Evolutionary conservation across 2,113 vertebrate genomes (phyloP), one percentile per base, ranked within the genome.

Genomic region (Campylorhamphus procurvoides): DNA sequence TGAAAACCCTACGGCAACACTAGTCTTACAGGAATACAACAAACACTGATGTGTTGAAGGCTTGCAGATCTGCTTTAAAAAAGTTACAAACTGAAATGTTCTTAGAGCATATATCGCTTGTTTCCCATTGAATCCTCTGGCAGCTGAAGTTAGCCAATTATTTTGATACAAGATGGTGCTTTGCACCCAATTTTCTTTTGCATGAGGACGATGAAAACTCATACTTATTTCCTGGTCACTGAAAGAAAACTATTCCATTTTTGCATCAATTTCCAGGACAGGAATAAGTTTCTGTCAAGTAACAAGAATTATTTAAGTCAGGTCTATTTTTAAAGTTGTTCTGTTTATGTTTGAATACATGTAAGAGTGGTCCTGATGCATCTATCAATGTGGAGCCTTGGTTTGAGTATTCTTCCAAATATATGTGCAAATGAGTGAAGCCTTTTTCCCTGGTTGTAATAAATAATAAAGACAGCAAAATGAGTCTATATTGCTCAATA

Each of bases 361-460:
- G 16, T 68, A 91, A 35, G 9, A 80, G 17, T 40, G 42, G 15
- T 55, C 11, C 53, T 74, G 50, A 46, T 10, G 4, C 6, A 6
- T 60, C 60, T 63, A n/a, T 56, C 74, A 79, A 8, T 16, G 10
- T 63, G 56, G 23, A 79, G 35, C 14, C 29, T 68, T 63, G 37
- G 24, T 67, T 40, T 69, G 18, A 83, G 23, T 59, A 63, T 64
- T 69, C 35, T 80, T 77, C 15, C 23, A 77, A 84, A 56, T 67
- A 46, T 44, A 37, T 73, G 13, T 55, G 37, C 11, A 49, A 76
- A 92, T 82, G 6, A 49, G 46, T 73, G 11, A 69, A 71, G 6
- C 19, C 15, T 35, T 60, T 33, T 12, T 1, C 0, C 5, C 17
- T 1, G 18, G 10, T 39, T 6, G 4, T 1, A 16, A 53, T 47